These are phyloP conservation scores for Lasiurus borealis DNA, from an alignment of 2,113 vertebrate species.

Conservation along the genomic window DNA sequence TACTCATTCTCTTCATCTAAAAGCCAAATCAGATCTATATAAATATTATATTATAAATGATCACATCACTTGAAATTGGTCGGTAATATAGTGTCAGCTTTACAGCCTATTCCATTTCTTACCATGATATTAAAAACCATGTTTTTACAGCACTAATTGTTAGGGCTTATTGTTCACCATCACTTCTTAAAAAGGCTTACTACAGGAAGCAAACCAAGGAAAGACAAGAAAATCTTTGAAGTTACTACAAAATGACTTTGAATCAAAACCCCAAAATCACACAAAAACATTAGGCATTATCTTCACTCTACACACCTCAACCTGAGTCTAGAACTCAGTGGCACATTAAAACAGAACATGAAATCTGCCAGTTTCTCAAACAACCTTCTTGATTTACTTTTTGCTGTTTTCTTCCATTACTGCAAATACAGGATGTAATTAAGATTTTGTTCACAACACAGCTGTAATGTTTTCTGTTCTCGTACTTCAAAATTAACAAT, in stretches of 20 bases:
- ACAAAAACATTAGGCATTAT: background rate
- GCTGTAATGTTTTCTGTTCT: conserved; percentile 36
- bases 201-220: background rate
- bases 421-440: conserved; percentile 18
- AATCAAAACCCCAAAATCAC: background rate
- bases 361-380: background rate
- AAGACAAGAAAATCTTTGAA: background rate
- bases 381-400: background rate
- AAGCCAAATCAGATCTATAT: background rate
- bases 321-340: background rate
- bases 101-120: background rate
- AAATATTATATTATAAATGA: background rate
- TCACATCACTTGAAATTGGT: background rate
- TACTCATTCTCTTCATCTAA: conserved; percentile 30
- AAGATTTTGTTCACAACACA: conserved; percentile 60
- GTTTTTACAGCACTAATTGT: background rate
- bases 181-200: background rate
- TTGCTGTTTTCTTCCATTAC: background rate
- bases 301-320: background rate
- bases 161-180: background rate
- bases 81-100: background rate
- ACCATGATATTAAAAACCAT: background rate
- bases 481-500: conserved; percentile 22
- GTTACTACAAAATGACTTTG: background rate
- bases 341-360: background rate